Evolutionary conservation across 2,113 vertebrate genomes (phyloP).

Genomic region (Damaliscus lunatus): DNA sequence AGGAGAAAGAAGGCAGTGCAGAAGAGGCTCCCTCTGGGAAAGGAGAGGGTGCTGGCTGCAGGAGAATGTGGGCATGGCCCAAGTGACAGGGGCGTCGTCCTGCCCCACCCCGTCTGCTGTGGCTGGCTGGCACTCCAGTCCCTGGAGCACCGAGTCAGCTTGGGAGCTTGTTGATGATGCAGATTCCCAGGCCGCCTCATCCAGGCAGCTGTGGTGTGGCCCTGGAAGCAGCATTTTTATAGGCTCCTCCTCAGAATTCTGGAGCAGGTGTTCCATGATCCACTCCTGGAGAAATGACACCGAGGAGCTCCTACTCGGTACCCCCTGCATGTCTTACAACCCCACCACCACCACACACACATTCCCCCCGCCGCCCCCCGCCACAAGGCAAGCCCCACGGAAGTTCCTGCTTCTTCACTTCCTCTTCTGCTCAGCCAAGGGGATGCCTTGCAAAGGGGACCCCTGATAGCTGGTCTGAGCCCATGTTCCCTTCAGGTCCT

Average conservation of each 20-base stretch:
- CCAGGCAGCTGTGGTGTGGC: background rate
- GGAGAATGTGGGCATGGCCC: no score
- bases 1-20: background rate
- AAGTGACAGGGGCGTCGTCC: background rate
- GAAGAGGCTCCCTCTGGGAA: background rate
- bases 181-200: background rate
- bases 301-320: background rate
- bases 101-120: background rate
- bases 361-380: no score
- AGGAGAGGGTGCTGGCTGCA: no score
- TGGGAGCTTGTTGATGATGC: background rate
- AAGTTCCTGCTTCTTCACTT: background rate
- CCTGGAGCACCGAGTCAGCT: background rate
- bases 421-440: background rate
- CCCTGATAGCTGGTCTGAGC: background rate
- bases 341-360: no score
- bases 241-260: background rate
- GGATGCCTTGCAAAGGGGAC: background rate
- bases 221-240: background rate
- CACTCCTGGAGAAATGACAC: background rate
- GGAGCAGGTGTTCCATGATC: background rate
- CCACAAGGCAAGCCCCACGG: background rate
- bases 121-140: background rate
- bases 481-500: background rate
- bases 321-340: background rate